These are phyloP conservation scores for Drosophila arizonae DNA, from an alignment of 1,140 invertebrate genomes.

Conservation along the genomic window DNA sequence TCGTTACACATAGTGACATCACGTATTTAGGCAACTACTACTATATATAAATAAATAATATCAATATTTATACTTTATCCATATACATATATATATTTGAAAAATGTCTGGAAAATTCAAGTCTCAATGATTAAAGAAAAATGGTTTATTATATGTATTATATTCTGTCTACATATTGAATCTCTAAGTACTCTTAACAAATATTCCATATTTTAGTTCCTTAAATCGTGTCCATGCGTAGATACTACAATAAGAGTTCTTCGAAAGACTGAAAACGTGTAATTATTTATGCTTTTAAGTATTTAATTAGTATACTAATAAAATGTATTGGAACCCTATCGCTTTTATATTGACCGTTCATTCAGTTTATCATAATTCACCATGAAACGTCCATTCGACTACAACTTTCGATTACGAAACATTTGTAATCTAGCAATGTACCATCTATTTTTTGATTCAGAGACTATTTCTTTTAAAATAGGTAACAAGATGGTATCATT, in stretches of 20 bases:
- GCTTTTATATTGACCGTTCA: neutral
- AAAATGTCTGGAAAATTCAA: too few relatives aligned
- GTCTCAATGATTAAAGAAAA: neutral
- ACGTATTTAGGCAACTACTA: too few relatives aligned
- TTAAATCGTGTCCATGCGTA: neutral
- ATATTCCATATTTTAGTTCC: constrained; percentile 2
- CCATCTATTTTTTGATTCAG: too few relatives aligned
- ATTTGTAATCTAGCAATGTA: too few relatives aligned
- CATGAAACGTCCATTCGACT: too few relatives aligned
- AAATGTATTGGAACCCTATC: neutral
- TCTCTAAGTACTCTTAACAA: neutral
- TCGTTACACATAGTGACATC: too few relatives aligned
- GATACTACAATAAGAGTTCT: constrained; percentile 11
- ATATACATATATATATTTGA: too few relatives aligned
- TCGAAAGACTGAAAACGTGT: constrained; percentile 29
- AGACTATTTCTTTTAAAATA: too few relatives aligned
- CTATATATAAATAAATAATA: too few relatives aligned
- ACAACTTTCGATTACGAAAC: too few relatives aligned
- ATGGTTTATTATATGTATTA: neutral
- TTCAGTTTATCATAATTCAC: neutral
- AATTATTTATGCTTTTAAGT: constrained; percentile 18
- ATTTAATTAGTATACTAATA: constrained; percentile 2
- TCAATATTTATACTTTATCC: too few relatives aligned
- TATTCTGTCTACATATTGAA: neutral
- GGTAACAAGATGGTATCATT: too few relatives aligned